Conservation (phyloP, 2,888 invertebrate genomes). For the Scaptomyza cyrtandrae region DNA sequence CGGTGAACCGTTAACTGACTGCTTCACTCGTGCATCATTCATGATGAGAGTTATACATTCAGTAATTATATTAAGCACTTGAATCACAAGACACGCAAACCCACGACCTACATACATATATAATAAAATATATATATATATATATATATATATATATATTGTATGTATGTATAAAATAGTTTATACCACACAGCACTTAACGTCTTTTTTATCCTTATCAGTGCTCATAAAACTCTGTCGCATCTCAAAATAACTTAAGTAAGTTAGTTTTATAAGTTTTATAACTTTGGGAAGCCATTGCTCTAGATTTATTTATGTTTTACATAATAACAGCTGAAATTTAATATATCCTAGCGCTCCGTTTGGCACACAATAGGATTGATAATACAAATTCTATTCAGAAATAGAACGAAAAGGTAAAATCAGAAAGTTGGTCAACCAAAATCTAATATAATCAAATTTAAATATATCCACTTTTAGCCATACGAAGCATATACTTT, state of each 20-base stretch:
- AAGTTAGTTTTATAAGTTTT: neutral
- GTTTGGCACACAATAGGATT: no score
- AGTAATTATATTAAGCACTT: constrained; percentile 6
- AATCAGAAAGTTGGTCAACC: no score
- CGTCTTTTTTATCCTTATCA: constrained; percentile 16
- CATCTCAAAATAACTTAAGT: neutral
- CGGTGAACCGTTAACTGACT: constrained; percentile 55
- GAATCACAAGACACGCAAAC: constrained; percentile 23
- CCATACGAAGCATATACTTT: no score
- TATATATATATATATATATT: neutral
- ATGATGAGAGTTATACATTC: constrained; percentile 44
- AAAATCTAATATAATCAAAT: no score
- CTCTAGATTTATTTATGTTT: neutral
- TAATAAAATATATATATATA: neutral
- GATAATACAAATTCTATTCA: no score
- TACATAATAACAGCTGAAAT: no score
- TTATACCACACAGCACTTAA: constrained; percentile 14
- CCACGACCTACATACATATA: constrained; percentile 34
- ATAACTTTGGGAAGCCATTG: neutral
- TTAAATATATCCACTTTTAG: no score
- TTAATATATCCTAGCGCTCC: no score
- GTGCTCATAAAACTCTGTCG: constrained; percentile 1
- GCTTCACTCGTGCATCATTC: constrained; percentile 53
- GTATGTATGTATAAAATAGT: constrained; percentile 29
- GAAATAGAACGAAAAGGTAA: no score